Percentiles rank a stretch among this genome's conserved stretches.
Conservation (phyloP, 2,113 vertebrate genomes). For the Anthoscopus minutus region DNA sequence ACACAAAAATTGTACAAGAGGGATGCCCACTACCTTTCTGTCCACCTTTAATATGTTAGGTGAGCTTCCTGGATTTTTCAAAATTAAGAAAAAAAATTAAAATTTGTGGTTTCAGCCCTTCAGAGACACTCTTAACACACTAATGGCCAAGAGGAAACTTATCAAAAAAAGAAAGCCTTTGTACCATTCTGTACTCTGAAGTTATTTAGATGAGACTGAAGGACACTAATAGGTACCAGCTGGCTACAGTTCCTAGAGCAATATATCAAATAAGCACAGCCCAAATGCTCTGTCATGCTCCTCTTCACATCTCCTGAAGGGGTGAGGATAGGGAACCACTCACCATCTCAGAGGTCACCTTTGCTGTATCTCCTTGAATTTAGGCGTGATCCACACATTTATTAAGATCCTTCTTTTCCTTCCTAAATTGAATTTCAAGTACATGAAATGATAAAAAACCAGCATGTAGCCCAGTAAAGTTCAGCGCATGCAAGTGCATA, state of each 20-base stretch:
- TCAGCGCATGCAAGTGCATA: neutral
- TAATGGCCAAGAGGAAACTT: neutral
- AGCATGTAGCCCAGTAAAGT: neutral
- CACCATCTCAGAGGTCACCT: neutral
- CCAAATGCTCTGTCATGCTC: neutral
- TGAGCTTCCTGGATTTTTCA: fast-evolving
- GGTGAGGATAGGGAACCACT: neutral
- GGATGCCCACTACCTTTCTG: fast-evolving
- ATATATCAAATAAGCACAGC: neutral
- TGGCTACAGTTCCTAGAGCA: neutral
- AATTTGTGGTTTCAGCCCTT: neutral
- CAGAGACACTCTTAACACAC: neutral
- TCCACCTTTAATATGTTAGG: neutral
- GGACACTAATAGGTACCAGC: neutral
- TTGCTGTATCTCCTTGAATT: neutral
- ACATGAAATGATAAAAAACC: neutral
- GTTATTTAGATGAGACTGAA: neutral
- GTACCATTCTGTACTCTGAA: neutral
- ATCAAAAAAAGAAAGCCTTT: neutral
- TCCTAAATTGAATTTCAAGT: neutral
- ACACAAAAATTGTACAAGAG: neutral
- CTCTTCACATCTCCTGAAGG: neutral
- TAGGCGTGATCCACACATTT: neutral
- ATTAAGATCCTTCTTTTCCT: neutral
- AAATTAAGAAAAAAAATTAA: too few species aligned